Percentiles rank a stretch among this genome's conserved stretches.
Conservation (phyloP, 2,113 vertebrate genomes). For the Alligator mississippiensis region DNA sequence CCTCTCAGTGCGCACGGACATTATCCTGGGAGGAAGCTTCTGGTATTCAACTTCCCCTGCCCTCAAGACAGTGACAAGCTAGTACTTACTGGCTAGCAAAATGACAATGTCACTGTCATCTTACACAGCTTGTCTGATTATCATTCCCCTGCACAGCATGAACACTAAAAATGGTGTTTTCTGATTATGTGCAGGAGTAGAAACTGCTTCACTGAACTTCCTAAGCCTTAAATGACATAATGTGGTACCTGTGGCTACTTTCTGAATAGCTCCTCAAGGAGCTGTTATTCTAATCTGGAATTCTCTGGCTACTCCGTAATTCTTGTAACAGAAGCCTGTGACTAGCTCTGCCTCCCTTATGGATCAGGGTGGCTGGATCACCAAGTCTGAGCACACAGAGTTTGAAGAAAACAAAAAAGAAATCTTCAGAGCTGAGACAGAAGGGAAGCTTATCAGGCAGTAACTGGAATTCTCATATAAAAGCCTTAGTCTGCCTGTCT, state of each 20-base stretch:
- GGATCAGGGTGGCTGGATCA: not conserved
- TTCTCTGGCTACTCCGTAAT: not conserved
- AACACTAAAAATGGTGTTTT: not conserved
- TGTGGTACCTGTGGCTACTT: too few relatives aligned
- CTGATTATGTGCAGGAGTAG: not conserved
- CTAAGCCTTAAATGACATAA: too few relatives aligned
- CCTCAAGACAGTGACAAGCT: fast-evolving
- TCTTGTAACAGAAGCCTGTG: not conserved
- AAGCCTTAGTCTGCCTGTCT: too few relatives aligned
- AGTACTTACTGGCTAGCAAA: not conserved
- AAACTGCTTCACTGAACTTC: not conserved
- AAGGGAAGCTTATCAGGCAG: not conserved
- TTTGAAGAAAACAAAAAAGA: not conserved
- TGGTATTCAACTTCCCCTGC: not conserved
- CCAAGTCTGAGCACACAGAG: not conserved
- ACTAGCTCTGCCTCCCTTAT: not conserved
- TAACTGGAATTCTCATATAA: not conserved
- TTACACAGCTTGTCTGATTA: not conserved
- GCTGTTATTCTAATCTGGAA: not conserved
- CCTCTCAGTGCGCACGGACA: not conserved
- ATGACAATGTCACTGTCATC: not conserved
- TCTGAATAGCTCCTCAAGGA: not conserved
- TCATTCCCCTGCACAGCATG: not conserved
- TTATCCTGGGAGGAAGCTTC: not conserved
- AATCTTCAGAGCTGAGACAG: not conserved